A percentile compares a stretch with the other conserved stretches of the same genome.
Evolutionary conservation across 2,797 vertebrate genomes (phyloP).

Genomic region (Rousettus madagascariensis): DNA sequence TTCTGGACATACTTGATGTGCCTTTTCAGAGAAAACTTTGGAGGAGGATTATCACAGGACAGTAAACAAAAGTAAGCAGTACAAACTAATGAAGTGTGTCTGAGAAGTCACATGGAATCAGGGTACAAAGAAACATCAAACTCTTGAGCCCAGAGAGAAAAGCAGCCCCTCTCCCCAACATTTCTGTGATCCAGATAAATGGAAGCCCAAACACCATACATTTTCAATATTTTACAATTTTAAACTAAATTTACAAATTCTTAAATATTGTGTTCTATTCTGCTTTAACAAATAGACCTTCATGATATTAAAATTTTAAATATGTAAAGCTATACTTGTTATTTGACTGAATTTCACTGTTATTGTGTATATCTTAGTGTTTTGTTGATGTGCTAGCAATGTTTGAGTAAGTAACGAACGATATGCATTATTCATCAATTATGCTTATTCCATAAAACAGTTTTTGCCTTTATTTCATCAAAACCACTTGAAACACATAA

Average conservation of each 20-base stretch:
- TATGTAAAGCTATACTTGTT: not conserved
- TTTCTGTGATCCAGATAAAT: not conserved
- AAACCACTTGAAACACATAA: not conserved
- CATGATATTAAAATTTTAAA: not conserved
- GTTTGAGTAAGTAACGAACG: not conserved
- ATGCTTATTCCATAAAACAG: not conserved
- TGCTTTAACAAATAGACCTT: not conserved
- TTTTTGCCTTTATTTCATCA: constrained; percentile 40
- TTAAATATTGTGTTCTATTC: not conserved
- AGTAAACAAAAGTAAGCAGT: not conserved
- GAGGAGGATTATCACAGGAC: not conserved
- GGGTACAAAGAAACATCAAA: not conserved
- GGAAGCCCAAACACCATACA: not conserved
- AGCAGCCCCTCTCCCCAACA: not conserved
- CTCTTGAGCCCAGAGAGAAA: not conserved
- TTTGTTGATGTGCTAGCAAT: not conserved
- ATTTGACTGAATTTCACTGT: not conserved
- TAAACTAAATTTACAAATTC: not conserved
- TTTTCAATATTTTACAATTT: constrained; percentile 17
- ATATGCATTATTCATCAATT: not conserved
- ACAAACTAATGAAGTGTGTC: not conserved
- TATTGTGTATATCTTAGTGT: not conserved
- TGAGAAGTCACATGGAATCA: not conserved
- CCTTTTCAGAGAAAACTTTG: not conserved
- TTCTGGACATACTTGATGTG: not conserved